These are phyloP conservation scores for Pammene aurita DNA, from an alignment of 2,888 invertebrate species.

Conservation along the genomic window DNA sequence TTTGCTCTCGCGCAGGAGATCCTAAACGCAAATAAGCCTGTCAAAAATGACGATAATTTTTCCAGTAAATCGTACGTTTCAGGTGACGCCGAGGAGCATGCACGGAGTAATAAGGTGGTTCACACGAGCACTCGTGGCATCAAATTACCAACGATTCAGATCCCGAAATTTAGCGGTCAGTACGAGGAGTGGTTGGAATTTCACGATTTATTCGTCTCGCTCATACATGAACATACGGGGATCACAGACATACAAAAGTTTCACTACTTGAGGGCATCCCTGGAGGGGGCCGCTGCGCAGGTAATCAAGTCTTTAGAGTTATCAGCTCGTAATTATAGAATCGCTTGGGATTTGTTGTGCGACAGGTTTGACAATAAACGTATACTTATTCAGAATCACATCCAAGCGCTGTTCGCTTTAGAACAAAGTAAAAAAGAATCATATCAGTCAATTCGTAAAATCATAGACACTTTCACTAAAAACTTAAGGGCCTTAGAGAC, in stretches of 20 bases:
- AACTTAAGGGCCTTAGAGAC: too few relatives aligned
- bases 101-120: not conserved
- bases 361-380: conserved; percentile 41
- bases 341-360: conserved; percentile 42
- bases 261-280: conserved; percentile 41
- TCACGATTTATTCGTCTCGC: conserved; percentile 3
- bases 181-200: conserved; percentile 39
- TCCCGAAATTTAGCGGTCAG: conserved; percentile 33
- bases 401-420: too few relatives aligned
- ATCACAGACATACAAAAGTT: conserved; percentile 29
- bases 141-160: conserved; percentile 24
- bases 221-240: too few relatives aligned
- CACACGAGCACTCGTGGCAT: conserved; percentile 23
- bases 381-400: conserved; percentile 36
- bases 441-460: conserved; percentile 16
- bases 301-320: conserved; percentile 43
- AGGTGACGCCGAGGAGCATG: conserved; percentile 15
- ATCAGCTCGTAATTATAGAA: conserved; percentile 39
- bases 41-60: conserved; percentile 5
- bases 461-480: conserved; percentile 25
- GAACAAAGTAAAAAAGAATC: too few relatives aligned
- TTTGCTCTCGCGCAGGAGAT: conserved; percentile 17
- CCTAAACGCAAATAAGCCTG: conserved; percentile 20
- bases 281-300: conserved; percentile 37
- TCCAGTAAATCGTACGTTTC: conserved; percentile 22